Conservation (phyloP, 1,140 invertebrate genomes). For the Trichoplusia ni region DNA sequence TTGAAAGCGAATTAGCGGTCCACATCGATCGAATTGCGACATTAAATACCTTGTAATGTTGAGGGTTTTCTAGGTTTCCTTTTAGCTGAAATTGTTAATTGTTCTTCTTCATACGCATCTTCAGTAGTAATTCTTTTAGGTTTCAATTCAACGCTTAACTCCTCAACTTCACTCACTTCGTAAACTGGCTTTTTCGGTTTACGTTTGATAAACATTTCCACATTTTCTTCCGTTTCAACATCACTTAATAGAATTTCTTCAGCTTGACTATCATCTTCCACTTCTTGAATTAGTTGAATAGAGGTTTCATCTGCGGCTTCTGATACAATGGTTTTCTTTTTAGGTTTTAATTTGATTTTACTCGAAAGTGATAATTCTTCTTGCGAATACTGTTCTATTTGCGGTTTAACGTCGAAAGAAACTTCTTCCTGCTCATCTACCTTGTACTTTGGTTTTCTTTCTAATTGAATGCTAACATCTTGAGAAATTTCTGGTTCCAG, state of each 20-base stretch:
- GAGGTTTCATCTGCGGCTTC: conserved; percentile 87
- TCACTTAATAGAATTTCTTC: conserved; percentile 77
- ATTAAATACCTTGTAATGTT: conserved; percentile 84
- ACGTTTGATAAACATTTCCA: conserved; percentile 81
- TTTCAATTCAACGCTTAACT: conserved; percentile 81
- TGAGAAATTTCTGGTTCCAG: conserved; percentile 69
- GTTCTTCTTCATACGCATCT: conserved; percentile 83
- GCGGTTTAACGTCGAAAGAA: conserved; percentile 79
- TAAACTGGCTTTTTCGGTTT: conserved; percentile 78
- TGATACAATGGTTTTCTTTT: conserved; percentile 83
- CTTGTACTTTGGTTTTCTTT: conserved; percentile 68
- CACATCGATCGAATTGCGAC: background rate
- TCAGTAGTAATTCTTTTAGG: conserved; percentile 66
- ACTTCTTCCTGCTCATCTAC: conserved; percentile 83
- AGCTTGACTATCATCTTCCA: conserved; percentile 82
- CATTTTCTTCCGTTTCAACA: conserved; percentile 74
- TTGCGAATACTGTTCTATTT: conserved; percentile 83
- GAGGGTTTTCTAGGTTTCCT: conserved; percentile 83
- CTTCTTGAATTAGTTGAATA: conserved; percentile 86
- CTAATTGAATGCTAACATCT: conserved; percentile 82
- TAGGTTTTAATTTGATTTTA: conserved; percentile 87
- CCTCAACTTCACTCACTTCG: conserved; percentile 82
- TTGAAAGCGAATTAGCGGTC: too few relatives aligned
- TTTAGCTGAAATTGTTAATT: conserved; percentile 84
- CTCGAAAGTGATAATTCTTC: conserved; percentile 91